Percentiles rank a stretch among this genome's conserved stretches.
phyloP scores from a whole-genome alignment of 1,140 invertebrate species.

The Physella acuta region DNA sequence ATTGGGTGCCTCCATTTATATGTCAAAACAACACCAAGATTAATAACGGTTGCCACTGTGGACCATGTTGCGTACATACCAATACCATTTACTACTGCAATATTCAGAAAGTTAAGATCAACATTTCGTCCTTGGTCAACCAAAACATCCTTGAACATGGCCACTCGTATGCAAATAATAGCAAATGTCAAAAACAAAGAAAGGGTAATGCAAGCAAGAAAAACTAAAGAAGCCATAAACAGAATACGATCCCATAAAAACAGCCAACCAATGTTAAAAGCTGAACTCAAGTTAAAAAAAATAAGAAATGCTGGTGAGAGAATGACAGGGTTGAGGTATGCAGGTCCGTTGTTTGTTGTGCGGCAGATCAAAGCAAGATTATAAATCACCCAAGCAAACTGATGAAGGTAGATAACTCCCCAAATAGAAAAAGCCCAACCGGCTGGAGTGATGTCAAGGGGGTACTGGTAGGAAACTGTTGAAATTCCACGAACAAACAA shows the following conservation, averaged over 20 bases:
- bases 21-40: slow-evolving; percentile 43
- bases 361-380: slow-evolving; percentile 40
- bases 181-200: slow-evolving; percentile 42
- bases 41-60: slow-evolving; percentile 50
- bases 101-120: slow-evolving; percentile 45
- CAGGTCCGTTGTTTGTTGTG: slow-evolving; percentile 30
- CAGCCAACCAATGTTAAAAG: slow-evolving; percentile 47
- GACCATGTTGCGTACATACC: slow-evolving; percentile 53
- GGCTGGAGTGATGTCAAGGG: slow-evolving; percentile 48
- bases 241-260: slow-evolving; percentile 48
- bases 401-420: slow-evolving; percentile 52
- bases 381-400: slow-evolving; percentile 44
- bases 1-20: slow-evolving; percentile 32
- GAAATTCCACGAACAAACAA: slow-evolving; percentile 43
- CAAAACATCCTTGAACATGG: slow-evolving; percentile 31
- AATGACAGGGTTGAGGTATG: slow-evolving; percentile 38
- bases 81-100: slow-evolving; percentile 54
- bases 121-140: slow-evolving; percentile 29
- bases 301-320: slow-evolving; percentile 33
- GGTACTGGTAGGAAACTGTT: slow-evolving; percentile 39
- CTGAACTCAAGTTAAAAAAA: slow-evolving; percentile 39
- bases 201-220: slow-evolving; percentile 35
- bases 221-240: slow-evolving; percentile 28
- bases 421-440: slow-evolving; percentile 53
- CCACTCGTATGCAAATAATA: slow-evolving; percentile 35